Base-by-base conservation (phyloP, 2,113 vertebrate species). In the Lontra canadensis region DNA sequence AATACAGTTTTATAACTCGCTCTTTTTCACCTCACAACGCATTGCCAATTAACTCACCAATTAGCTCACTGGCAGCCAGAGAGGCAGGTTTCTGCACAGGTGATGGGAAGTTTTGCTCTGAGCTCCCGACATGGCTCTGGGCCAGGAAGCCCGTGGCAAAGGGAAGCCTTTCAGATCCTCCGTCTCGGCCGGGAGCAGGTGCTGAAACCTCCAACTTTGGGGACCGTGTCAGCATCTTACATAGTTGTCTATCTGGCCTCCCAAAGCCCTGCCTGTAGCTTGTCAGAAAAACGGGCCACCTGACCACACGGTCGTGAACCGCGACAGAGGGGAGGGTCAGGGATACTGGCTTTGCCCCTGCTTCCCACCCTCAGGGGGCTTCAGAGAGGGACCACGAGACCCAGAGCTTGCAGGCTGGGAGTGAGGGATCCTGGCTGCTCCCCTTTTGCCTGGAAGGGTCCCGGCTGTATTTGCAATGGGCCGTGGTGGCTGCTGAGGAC, bases 21-120 rank as follows among this genome's bases (percentile, higher is more conserved):
- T 95, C 71, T 90, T 94, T 88, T 90, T 23, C 85, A 81, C 49
- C 76, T 84, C 57, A 57, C 86, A 47, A 47, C 88, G 90, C 93
- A 42, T 34, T 34, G 88, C 69, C 63, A 74, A 81, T 95, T 94
- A 97, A 57, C 85, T 90, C 91, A 80, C 94, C 95, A 81, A 73
- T 90, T 74, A 93, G 74, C 97, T 90, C 59, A 36, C 57, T 61
- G 95, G 96, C 96, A 88, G 65, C 55, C 3, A 26, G 39, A 55
- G 69, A 88, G 90, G 44, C 86, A 73, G 86, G 71, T 73, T 96
- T 78, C 76, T 31, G 42, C 12, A 7, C 71, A 73, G 95, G 78
- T 23, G 65, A 80, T 3, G 4, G 96, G 89, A 65, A 59, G 52
- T 25, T 3, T 34, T 12, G 0, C 71, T 26, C 3, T 0, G 61